A percentile compares a stretch with the other conserved stretches of the same genome.
These are phyloP conservation scores for Nycteola revayana DNA, from an alignment of 2,888 invertebrate genomes.

Conservation along the genomic window DNA sequence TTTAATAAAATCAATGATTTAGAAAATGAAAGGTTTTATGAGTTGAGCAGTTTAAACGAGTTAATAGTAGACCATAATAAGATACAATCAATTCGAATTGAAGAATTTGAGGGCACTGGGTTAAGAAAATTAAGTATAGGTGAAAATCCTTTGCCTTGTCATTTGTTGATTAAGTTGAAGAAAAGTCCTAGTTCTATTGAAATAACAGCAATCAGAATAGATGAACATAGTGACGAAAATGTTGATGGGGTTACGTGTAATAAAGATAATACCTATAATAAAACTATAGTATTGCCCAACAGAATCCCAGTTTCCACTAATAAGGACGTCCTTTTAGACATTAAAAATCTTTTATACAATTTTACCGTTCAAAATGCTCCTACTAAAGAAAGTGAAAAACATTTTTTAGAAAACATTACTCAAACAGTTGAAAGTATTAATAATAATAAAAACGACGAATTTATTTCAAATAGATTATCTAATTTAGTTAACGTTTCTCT, in stretches of 20 bases:
- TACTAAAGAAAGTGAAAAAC: constrained; percentile 7
- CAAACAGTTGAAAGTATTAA: constrained; percentile 21
- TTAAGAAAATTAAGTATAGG: constrained; percentile 56
- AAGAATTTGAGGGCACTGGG: constrained; percentile 44
- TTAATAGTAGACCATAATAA: constrained; percentile 57
- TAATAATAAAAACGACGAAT: constrained; percentile 15
- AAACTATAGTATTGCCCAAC: not conserved
- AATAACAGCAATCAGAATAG: constrained; percentile 24
- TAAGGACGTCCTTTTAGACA: constrained; percentile 21
- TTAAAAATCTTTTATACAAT: constrained; percentile 30
- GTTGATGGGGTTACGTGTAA: constrained; percentile 37
- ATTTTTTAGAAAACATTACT: constrained; percentile 25
- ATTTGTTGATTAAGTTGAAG: constrained; percentile 41
- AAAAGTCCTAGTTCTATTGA: constrained; percentile 25
- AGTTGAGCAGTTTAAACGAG: constrained; percentile 39
- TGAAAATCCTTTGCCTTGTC: constrained; percentile 59
- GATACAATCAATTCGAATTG: constrained; percentile 41
- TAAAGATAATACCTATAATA: constrained; percentile 10
- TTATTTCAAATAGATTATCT: too few relatives aligned
- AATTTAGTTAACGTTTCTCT: constrained; percentile 23
- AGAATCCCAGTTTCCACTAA: not conserved
- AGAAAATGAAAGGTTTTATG: constrained; percentile 52
- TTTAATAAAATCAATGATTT: constrained; percentile 51
- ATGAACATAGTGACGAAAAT: constrained; percentile 28
- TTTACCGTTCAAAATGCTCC: constrained; percentile 7